Conservation (phyloP, 2,797 vertebrate genomes). For the Hemitrygon akajei region DNA sequence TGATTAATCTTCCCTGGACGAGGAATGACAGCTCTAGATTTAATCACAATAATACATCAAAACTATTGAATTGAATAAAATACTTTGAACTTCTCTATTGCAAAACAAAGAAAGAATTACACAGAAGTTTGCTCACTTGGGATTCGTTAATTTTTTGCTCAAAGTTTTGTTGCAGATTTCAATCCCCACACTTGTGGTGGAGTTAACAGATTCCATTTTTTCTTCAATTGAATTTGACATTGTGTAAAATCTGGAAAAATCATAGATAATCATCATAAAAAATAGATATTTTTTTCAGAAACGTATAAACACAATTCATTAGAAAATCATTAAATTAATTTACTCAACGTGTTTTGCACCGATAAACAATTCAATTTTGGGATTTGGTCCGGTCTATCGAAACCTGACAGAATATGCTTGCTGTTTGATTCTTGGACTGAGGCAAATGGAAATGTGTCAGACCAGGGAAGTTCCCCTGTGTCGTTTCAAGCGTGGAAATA, state of each 20-base stretch:
- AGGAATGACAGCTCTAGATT: background rate
- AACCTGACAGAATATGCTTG: background rate
- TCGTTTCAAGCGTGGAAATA: background rate
- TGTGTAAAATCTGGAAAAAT: background rate
- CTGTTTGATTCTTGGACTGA: background rate
- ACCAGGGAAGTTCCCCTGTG: background rate
- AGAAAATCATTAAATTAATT: too few species aligned
- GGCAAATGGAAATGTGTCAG: too few species aligned
- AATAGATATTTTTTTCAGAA: background rate
- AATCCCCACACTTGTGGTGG: constrained; percentile 21
- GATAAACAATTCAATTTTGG: background rate
- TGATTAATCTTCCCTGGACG: background rate
- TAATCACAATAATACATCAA: background rate
- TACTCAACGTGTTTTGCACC: background rate
- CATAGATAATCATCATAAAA: background rate
- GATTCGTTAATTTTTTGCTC: background rate
- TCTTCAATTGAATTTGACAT: background rate
- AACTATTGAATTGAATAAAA: background rate
- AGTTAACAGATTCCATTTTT: background rate
- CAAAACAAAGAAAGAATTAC: background rate
- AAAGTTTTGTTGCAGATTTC: background rate
- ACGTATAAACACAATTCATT: too few species aligned
- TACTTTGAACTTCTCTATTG: too few species aligned
- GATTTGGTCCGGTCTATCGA: too few species aligned
- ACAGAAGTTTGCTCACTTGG: background rate